Conservation (phyloP, 2,797 vertebrate genomes). For the Chaenodraco wilsoni region DNA sequence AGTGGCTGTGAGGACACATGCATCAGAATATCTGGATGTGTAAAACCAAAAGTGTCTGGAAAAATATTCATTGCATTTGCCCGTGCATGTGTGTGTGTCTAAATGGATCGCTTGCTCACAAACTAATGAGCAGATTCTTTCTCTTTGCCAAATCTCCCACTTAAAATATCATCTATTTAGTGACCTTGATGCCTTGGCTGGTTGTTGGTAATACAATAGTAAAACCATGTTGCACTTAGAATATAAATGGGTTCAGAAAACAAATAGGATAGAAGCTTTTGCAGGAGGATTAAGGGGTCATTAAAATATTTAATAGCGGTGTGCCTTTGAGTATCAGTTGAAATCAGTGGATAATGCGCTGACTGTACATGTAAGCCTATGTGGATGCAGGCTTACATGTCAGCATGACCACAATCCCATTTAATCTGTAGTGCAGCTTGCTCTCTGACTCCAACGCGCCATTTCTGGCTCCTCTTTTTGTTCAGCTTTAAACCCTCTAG, state of each 20-base stretch:
- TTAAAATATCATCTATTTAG: slow-evolving; percentile 28
- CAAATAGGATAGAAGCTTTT: slow-evolving; percentile 17
- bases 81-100: not conserved
- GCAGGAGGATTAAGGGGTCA: slow-evolving; percentile 28
- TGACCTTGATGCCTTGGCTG: slow-evolving; percentile 33
- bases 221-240: slow-evolving; percentile 21
- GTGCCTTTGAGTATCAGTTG: slow-evolving; percentile 12
- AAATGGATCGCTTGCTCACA: slow-evolving; percentile 1
- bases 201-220: slow-evolving; percentile 32
- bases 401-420: slow-evolving; percentile 56
- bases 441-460: slow-evolving; percentile 20
- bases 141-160: slow-evolving; percentile 24
- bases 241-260: slow-evolving; percentile 23
- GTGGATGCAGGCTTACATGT: slow-evolving; percentile 46
- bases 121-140: slow-evolving; percentile 20
- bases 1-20: slow-evolving; percentile 62
- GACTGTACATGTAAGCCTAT: slow-evolving; percentile 7
- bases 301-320: slow-evolving; percentile 40
- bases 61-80: slow-evolving; percentile 47
- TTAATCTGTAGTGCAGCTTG: slow-evolving; percentile 42
- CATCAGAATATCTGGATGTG: slow-evolving; percentile 64
- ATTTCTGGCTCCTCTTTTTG: slow-evolving; percentile 39
- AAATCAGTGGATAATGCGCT: slow-evolving; percentile 16
- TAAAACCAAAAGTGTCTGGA: slow-evolving; percentile 44
- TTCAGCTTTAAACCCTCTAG: slow-evolving; percentile 48